These are phyloP conservation scores for Anarsia innoxiella DNA, from an alignment of 2,888 invertebrate species.

Conservation along the genomic window DNA sequence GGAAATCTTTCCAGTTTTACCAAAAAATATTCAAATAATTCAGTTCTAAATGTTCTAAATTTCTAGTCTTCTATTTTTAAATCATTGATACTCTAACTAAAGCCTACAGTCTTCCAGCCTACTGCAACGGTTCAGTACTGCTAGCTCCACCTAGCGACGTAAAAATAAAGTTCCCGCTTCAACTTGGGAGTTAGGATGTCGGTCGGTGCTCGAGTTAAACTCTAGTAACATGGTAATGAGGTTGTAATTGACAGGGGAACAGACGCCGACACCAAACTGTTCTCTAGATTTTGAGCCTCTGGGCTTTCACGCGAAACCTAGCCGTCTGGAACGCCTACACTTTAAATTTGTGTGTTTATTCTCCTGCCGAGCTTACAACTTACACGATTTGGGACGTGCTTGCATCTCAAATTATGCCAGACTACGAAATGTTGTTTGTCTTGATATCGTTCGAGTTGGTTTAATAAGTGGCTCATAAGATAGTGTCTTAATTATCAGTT, in stretches of 20 bases:
- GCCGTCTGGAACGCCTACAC: no score
- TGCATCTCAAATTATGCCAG: not conserved
- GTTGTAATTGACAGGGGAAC: conserved; percentile 32
- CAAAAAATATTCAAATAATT: no score
- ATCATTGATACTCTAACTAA: no score
- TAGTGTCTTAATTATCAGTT: no score
- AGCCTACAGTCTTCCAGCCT: no score
- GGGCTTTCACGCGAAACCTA: conserved; percentile 10
- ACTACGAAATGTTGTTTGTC: conserved; percentile 6
- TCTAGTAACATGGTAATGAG: conserved; percentile 32
- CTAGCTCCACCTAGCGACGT: no score
- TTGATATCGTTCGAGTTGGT: no score
- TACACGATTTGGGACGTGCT: conserved; percentile 4
- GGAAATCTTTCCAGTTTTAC: no score
- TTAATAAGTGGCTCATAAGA: no score
- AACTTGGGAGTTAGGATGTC: conserved; percentile 16
- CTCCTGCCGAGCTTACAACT: conserved; percentile 5
- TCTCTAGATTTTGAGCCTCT: conserved; percentile 16
- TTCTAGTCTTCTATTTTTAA: no score
- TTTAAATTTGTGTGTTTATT: conserved; percentile 4
- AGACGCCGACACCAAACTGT: conserved; percentile 21
- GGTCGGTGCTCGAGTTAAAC: conserved; percentile 18
- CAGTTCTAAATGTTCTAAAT: no score
- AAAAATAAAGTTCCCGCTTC: conserved; percentile 15
- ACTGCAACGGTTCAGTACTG: no score